These are phyloP conservation scores for Strigamia crassipes DNA, from an alignment of 2,888 invertebrate genomes.

Conservation along the genomic window DNA sequence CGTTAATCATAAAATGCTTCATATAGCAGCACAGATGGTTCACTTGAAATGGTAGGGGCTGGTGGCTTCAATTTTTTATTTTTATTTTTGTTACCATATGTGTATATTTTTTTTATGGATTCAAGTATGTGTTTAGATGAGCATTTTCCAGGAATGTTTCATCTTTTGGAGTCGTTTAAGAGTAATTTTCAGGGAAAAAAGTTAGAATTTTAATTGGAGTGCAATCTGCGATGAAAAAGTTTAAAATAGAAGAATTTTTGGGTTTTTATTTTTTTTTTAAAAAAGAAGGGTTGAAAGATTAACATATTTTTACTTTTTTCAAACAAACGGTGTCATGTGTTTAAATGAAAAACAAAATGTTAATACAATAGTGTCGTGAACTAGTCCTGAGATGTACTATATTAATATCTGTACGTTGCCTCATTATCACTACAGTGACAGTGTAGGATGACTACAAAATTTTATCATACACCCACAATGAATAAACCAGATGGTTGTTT, in stretches of 20 bases:
- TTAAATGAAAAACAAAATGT: neutral
- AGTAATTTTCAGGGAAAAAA: slow-evolving; percentile 7
- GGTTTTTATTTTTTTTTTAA: neutral
- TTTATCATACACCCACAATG: no score
- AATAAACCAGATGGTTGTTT: no score
- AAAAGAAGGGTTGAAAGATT: slow-evolving; percentile 20
- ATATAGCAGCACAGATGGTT: slow-evolving; percentile 34
- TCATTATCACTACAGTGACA: no score
- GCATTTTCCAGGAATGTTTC: slow-evolving; percentile 34
- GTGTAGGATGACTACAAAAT: no score
- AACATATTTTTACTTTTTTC: neutral
- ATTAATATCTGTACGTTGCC: no score
- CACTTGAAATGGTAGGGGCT: slow-evolving; percentile 16
- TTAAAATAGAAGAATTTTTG: neutral
- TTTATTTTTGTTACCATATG: neutral
- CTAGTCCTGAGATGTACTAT: no score
- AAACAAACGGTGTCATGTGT: neutral
- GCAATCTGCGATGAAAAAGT: neutral
- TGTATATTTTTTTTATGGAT: neutral
- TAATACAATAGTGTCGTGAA: no score
- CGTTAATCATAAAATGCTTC: slow-evolving; percentile 42
- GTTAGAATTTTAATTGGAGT: slow-evolving; percentile 25
- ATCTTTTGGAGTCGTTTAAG: slow-evolving; percentile 28
- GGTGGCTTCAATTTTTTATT: neutral
- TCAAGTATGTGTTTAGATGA: slow-evolving; percentile 20